These are phyloP conservation scores for Drosophila rellima DNA, from an alignment of 2,888 invertebrate species.

Conservation along the genomic window DNA sequence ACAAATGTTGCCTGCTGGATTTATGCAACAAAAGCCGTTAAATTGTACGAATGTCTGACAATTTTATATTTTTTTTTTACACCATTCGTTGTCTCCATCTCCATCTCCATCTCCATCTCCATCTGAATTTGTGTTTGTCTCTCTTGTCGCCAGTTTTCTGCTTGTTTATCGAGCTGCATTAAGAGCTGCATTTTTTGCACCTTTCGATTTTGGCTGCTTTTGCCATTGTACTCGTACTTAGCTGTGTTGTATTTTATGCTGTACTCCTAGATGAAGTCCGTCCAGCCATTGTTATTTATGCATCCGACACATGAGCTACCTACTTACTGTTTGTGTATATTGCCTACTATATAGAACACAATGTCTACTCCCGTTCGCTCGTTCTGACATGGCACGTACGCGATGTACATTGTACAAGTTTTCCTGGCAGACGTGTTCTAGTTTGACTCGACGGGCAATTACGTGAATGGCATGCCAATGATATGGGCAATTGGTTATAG, in stretches of 20 bases:
- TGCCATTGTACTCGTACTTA: conserved; percentile 33
- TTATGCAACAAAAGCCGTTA: conserved; percentile 81
- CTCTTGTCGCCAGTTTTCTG: conserved; percentile 60
- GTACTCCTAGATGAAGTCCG: conserved; percentile 19
- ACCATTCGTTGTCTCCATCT: conserved; percentile 50
- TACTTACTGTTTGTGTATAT: conserved; percentile 12
- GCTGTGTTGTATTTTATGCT: conserved; percentile 15
- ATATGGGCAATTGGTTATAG: conserved; percentile 37
- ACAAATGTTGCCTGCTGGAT: conserved; percentile 74
- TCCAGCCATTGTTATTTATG: conserved; percentile 65
- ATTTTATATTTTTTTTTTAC: conserved; percentile 44
- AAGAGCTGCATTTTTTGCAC: conserved; percentile 49
- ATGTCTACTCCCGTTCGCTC: conserved; percentile 51
- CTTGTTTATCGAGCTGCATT: conserved; percentile 74
- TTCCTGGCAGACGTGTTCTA: conserved; percentile 70
- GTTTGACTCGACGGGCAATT: conserved; percentile 65
- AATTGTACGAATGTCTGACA: conserved; percentile 71
- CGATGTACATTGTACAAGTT: conserved; percentile 43
- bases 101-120: conserved; percentile 17
- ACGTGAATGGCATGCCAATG: conserved; percentile 70
- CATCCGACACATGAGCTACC: conserved; percentile 41
- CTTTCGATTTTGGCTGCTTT: conserved; percentile 57
- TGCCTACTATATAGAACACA: conserved; percentile 64
- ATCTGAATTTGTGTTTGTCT: conserved; percentile 22
- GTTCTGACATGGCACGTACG: conserved; percentile 67